Conservation (phyloP, 2,888 invertebrate species). For the Ecdyonurus torrentis region DNA sequence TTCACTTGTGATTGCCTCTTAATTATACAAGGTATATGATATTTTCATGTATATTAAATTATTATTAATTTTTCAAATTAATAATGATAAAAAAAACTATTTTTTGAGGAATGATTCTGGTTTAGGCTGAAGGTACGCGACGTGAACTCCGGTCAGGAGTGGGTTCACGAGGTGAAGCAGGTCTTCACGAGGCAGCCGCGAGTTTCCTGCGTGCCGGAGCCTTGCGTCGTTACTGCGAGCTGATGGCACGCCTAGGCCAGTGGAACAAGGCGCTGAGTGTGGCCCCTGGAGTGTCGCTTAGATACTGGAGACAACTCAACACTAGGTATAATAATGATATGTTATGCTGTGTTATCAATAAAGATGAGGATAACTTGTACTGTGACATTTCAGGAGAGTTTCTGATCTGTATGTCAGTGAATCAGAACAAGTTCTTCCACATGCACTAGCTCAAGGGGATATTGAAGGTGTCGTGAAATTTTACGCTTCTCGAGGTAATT, state of each 20-base stretch:
- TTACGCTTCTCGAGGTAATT: neutral
- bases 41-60: no score
- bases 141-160: conserved; percentile 24
- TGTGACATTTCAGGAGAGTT: conserved; percentile 19
- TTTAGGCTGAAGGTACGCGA: conserved; percentile 25
- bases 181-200: conserved; percentile 21
- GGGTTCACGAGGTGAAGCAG: conserved; percentile 21
- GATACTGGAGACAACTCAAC: conserved; percentile 25
- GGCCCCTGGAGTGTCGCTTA: conserved; percentile 26
- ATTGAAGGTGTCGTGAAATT: conserved; percentile 14
- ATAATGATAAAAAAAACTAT: no score
- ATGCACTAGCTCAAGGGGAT: conserved; percentile 22
- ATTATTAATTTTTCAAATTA: no score
- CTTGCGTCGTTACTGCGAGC: conserved; percentile 26
- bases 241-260: conserved; percentile 25
- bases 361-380: conserved; percentile 5
- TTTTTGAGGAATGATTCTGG: no score
- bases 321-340: conserved; percentile 19
- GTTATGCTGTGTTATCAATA: conserved; percentile 8
- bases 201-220: conserved; percentile 24
- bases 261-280: conserved; percentile 28
- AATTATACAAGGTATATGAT: no score
- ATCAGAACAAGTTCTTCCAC: conserved; percentile 21
- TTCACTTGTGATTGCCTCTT: no score
- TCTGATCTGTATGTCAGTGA: conserved; percentile 20